Percentiles rank a stretch among this genome's conserved stretches.
These are phyloP conservation scores for Bolborhynchus lineola DNA, from an alignment of 2,113 vertebrate species.

Conservation along the genomic window DNA sequence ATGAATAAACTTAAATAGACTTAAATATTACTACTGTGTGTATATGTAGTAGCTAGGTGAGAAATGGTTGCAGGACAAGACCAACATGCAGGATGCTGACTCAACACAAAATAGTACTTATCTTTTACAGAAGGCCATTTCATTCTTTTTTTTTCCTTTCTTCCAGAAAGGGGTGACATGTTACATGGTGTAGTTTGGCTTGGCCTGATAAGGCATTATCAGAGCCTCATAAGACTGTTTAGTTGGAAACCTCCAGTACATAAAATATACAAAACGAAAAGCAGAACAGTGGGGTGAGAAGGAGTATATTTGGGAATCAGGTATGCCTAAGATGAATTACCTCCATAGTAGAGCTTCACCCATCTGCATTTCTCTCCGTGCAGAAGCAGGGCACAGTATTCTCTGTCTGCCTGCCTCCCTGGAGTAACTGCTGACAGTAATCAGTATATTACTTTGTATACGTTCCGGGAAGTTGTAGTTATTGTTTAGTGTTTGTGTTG, in stretches of 20 bases:
- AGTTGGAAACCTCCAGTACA: neutral
- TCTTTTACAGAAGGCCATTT: neutral
- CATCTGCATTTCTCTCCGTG: neutral
- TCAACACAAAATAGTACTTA: neutral
- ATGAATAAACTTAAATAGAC: neutral
- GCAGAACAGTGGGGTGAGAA: neutral
- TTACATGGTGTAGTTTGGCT: neutral
- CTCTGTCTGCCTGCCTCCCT: neutral
- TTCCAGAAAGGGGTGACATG: neutral
- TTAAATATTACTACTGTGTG: neutral
- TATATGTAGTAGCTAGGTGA: neutral
- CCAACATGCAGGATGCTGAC: neutral
- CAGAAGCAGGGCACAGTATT: neutral
- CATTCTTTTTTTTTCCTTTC: neutral
- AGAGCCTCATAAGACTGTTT: neutral
- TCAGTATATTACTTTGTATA: neutral
- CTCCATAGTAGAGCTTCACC: neutral
- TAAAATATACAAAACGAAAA: neutral
- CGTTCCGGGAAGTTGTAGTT: neutral
- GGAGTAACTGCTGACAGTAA: neutral
- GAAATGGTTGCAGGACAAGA: neutral
- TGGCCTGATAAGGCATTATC: neutral
- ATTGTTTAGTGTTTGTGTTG: neutral
- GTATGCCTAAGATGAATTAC: neutral
- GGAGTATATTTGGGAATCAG: neutral